These are phyloP conservation scores for Drosophila takahashii DNA, from an alignment of 1,140 invertebrate genomes.

Conservation along the genomic window DNA sequence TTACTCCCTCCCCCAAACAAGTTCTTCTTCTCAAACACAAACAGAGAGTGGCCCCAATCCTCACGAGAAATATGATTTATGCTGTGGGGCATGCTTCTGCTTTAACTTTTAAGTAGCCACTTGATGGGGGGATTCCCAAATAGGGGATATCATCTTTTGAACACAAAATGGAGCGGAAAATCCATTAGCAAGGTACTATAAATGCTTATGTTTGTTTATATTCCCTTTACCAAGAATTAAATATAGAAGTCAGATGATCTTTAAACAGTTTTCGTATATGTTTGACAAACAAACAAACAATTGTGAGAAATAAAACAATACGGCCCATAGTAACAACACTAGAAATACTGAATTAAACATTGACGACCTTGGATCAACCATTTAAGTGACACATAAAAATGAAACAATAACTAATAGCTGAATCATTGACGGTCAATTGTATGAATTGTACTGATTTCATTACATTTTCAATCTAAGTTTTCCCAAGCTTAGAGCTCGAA, in stretches of 20 bases:
- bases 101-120: conserved; percentile 16
- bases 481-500: not conserved
- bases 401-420: conserved; percentile 5
- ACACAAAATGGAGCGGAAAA: conserved; percentile 12
- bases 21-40: conserved; percentile 47
- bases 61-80: conserved; percentile 43
- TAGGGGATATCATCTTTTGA: conserved; percentile 1
- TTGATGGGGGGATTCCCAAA: conserved; percentile 9
- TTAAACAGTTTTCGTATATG: not conserved
- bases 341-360: not conserved
- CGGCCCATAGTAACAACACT: not conserved
- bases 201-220: not conserved
- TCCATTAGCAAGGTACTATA: conserved; percentile 9
- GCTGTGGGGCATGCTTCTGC: conserved; percentile 13
- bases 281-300: not conserved
- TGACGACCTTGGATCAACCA: conserved; percentile 10
- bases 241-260: not conserved
- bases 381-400: conserved; percentile 32
- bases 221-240: not conserved
- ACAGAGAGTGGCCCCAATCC: conserved; percentile 26
- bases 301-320: not conserved
- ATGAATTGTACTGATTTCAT: conserved; percentile 16
- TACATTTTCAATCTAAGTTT: conserved; percentile 21
- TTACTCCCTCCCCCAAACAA: conserved; percentile 9
- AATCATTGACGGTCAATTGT: conserved; percentile 3